Evolutionary conservation across 2,888 invertebrate species (phyloP).

Genomic region (Osmoderma eremita): DNA sequence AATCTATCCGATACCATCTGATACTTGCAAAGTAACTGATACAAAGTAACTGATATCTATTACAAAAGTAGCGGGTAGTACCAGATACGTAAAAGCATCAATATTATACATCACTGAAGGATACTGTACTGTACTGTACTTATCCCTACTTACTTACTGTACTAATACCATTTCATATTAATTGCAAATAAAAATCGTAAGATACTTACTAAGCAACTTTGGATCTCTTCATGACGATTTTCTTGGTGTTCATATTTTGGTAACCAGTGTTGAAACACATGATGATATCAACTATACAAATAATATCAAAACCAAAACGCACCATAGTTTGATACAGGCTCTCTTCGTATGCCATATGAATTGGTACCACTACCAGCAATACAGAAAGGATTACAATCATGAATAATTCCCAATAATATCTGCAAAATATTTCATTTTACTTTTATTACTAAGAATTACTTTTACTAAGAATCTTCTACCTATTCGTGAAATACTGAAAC

Average conservation of each 20-base stretch:
- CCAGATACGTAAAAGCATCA: no score
- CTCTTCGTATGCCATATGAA: constrained; percentile 9
- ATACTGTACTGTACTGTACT: no score
- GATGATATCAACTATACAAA: constrained; percentile 36
- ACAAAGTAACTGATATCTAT: no score
- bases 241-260: constrained; percentile 36
- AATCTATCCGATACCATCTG: no score
- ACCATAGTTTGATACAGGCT: not conserved
- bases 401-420: constrained; percentile 39
- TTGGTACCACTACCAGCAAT: constrained; percentile 33
- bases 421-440: constrained; percentile 27
- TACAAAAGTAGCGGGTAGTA: no score
- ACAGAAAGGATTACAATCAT: constrained; percentile 33
- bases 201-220: constrained; percentile 45
- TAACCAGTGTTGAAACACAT: constrained; percentile 41
- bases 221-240: constrained; percentile 35
- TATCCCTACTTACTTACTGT: no score
- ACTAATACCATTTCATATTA: no score
- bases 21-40: no score
- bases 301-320: constrained; percentile 25
- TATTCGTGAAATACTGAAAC: no score
- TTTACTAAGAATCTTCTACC: no score
- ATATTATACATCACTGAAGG: no score
- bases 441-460: not conserved
- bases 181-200: not conserved